Percentiles rank a stretch among this genome's conserved stretches.
phyloP scores from a whole-genome alignment of 2,797 vertebrate species.

The Argya squamiceps region DNA sequence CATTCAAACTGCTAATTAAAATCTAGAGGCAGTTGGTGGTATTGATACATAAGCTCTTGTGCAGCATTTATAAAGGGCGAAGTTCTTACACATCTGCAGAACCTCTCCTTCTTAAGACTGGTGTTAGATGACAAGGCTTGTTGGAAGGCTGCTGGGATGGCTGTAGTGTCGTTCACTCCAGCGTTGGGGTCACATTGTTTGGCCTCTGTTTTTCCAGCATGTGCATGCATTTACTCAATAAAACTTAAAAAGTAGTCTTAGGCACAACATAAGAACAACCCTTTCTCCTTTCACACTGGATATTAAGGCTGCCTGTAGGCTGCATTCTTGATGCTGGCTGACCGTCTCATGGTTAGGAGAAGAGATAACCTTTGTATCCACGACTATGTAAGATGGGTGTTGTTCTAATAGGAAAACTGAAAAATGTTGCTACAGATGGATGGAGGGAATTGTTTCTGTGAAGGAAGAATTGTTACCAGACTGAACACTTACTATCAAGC shows the following conservation, averaged over 20 bases:
- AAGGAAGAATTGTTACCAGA: background rate
- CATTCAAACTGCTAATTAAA: background rate
- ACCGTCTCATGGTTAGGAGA: background rate
- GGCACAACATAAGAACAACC: background rate
- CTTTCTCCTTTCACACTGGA: background rate
- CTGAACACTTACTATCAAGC: background rate
- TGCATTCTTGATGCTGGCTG: background rate
- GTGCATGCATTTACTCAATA: background rate
- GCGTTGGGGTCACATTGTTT: background rate
- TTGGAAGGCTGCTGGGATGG: background rate
- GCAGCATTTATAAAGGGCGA: background rate
- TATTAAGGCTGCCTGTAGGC: background rate
- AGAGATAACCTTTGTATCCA: background rate
- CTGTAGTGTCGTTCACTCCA: background rate
- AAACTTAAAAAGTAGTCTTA: background rate
- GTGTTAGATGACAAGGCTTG: background rate
- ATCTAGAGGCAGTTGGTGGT: background rate
- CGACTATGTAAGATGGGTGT: background rate
- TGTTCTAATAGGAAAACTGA: background rate
- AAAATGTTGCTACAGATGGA: background rate
- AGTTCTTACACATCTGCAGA: background rate
- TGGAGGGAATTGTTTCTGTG: background rate
- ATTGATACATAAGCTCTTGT: background rate
- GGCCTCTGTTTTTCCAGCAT: background rate
- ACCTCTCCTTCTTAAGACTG: background rate